phyloP scores from a whole-genome alignment of 2,888 invertebrate species.

The Eristalis intricaria region DNA sequence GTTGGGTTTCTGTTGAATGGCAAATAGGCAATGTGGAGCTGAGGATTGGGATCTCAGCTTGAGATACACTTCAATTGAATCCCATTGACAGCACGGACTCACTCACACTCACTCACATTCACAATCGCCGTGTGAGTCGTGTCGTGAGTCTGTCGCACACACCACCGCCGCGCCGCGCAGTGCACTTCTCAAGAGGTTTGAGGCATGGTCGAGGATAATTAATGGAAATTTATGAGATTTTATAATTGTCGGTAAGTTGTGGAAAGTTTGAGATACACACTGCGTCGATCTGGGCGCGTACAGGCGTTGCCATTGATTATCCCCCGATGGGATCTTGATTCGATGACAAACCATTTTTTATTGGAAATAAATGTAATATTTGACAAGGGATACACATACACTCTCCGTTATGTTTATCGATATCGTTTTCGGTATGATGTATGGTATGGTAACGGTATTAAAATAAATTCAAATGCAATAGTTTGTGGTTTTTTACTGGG shows the following conservation, averaged over 20 bases:
- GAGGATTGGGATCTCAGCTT: constrained; percentile 38
- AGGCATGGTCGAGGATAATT: constrained; percentile 63
- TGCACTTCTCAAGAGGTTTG: background rate
- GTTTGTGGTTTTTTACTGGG: background rate
- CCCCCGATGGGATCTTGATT: constrained; percentile 41
- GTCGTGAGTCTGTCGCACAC: background rate
- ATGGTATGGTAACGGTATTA: background rate
- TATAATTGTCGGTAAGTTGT: constrained; percentile 66
- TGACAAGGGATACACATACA: constrained; percentile 1
- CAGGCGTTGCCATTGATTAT: constrained; percentile 54
- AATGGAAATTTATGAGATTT: constrained; percentile 72
- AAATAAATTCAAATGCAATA: background rate
- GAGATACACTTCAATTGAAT: constrained; percentile 59
- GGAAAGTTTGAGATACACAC: constrained; percentile 67
- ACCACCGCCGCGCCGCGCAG: no score
- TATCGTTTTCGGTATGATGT: background rate
- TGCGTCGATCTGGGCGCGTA: constrained; percentile 58
- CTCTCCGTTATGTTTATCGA: background rate
- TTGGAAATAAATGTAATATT: constrained; percentile 28
- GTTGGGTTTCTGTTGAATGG: no score
- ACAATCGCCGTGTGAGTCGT: background rate
- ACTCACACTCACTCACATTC: constrained; percentile 2
- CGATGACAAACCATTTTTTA: constrained; percentile 54
- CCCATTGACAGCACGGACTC: constrained; percentile 47
- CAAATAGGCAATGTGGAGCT: background rate